A percentile compares a stretch with the other conserved stretches of the same genome.
Conservation (phyloP, 2,797 vertebrate genomes). For the Typhlichthys eigenmanni region DNA sequence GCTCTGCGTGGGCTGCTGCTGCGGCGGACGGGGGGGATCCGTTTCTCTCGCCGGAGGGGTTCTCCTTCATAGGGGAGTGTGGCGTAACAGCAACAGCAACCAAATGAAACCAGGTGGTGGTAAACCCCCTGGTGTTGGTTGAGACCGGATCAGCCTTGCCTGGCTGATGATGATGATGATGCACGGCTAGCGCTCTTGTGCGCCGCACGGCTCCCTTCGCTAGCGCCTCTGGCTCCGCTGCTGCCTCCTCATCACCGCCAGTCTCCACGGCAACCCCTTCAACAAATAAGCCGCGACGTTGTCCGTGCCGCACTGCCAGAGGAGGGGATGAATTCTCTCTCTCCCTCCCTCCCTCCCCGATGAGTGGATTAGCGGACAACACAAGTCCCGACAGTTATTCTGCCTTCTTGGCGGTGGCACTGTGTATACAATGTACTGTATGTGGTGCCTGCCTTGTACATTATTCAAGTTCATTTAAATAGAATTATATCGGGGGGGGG, state of each 20-base stretch:
- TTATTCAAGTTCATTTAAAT: slow-evolving; percentile 62
- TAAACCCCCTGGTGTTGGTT: slow-evolving; percentile 64
- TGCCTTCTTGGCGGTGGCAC: slow-evolving; percentile 51
- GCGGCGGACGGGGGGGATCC: slow-evolving; percentile 35
- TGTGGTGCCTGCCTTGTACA: slow-evolving; percentile 52
- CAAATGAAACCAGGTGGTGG: not conserved
- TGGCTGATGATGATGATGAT: slow-evolving; percentile 29
- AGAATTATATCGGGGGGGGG: slow-evolving; percentile 66
- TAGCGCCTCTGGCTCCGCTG: slow-evolving; percentile 55
- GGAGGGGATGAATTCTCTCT: slow-evolving; percentile 72
- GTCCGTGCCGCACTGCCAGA: slow-evolving; percentile 77
- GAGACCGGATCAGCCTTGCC: slow-evolving; percentile 53
- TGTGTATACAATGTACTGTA: slow-evolving; percentile 50
- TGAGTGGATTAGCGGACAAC: slow-evolving; percentile 48
- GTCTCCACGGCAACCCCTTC: slow-evolving; percentile 93
- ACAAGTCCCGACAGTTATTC: slow-evolving; percentile 48
- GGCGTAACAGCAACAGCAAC: slow-evolving; percentile 21
- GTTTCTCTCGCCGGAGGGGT: slow-evolving; percentile 49
- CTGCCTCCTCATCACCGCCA: slow-evolving; percentile 67
- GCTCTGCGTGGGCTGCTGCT: slow-evolving; percentile 24
- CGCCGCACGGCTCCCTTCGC: slow-evolving; percentile 54
- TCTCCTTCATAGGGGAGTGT: slow-evolving; percentile 59
- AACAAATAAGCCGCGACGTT: slow-evolving; percentile 88
- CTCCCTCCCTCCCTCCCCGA: slow-evolving; percentile 42
- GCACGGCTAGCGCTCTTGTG: slow-evolving; percentile 51